Percentiles rank a stretch among this genome's conserved stretches.
These are phyloP conservation scores for Tarsius wallacei DNA, from an alignment of 2,797 vertebrate species.

Conservation along the genomic window DNA sequence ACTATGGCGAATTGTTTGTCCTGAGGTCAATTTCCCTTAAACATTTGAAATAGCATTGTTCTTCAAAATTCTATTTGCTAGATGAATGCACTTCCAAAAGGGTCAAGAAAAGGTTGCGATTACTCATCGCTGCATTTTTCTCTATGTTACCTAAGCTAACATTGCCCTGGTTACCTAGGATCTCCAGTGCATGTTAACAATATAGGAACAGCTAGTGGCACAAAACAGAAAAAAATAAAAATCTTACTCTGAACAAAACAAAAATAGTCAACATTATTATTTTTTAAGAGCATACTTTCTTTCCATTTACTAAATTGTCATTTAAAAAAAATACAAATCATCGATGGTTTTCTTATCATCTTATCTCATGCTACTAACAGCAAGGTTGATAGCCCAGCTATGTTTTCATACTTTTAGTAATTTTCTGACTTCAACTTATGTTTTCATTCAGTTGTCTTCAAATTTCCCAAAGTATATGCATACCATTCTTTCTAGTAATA, in stretches of 20 bases:
- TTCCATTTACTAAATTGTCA: background rate
- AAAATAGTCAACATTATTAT: background rate
- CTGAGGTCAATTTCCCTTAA: background rate
- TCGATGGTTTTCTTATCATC: background rate
- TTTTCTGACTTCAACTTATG: background rate
- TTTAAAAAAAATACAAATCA: background rate
- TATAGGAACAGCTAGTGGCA: background rate
- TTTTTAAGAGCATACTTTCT: background rate
- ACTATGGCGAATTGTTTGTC: background rate
- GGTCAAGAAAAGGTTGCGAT: background rate
- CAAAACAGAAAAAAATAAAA: background rate
- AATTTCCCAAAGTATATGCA: background rate
- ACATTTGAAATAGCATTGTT: background rate
- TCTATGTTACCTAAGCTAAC: background rate
- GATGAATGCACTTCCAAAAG: background rate
- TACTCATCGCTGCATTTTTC: background rate
- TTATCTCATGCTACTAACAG: background rate
- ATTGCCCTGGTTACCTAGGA: background rate
- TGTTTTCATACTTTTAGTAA: background rate
- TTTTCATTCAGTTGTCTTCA: background rate
- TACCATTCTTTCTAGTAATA: background rate
- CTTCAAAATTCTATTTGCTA: background rate
- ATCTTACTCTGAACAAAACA: background rate
- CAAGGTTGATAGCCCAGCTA: background rate
- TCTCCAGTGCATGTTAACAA: background rate